Evolutionary conservation across 92 coral and sea anemone species (phyloP).

Genomic region (Porites evermanni): DNA sequence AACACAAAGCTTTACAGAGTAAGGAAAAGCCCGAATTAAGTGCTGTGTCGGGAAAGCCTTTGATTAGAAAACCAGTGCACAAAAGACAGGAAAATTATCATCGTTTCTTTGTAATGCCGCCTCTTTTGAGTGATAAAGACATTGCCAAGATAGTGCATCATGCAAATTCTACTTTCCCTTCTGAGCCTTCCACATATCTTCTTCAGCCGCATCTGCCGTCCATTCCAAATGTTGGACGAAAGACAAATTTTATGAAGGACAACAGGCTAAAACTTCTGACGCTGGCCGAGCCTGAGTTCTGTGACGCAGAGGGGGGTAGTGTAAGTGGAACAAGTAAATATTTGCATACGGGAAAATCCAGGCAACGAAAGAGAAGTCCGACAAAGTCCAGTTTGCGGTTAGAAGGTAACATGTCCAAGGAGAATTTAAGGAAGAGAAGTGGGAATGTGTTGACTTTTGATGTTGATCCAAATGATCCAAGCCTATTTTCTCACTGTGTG

Average conservation of each 20-base stretch:
- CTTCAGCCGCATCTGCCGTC: conserved; percentile 92
- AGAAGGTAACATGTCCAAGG: background rate
- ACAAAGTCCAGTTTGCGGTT: background rate
- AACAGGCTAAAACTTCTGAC: conserved; percentile 81
- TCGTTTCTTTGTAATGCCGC: conserved; percentile 63
- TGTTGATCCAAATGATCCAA: conserved; percentile 84
- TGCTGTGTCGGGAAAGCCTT: conserved; percentile 72
- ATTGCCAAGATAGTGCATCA: conserved; percentile 75
- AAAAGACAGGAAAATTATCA: conserved; percentile 24
- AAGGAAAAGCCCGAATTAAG: conserved; percentile 61
- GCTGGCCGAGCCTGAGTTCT: conserved; percentile 65
- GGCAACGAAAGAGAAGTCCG: conserved; percentile 27
- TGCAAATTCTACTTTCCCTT: conserved; percentile 60
- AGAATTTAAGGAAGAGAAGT: conserved; percentile 16
- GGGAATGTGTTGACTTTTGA: conserved; percentile 71
- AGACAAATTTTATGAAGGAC: conserved; percentile 69
- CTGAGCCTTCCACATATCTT: conserved; percentile 67
- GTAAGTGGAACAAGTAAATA: conserved; percentile 48
- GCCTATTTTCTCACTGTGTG: conserved; percentile 70
- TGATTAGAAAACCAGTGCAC: conserved; percentile 38
- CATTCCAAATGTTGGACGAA: conserved; percentile 87
- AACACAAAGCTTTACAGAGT: conserved; percentile 27
- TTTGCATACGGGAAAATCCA: conserved; percentile 50
- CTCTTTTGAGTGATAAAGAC: conserved; percentile 68
- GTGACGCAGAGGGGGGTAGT: conserved; percentile 22